Conservation (phyloP, 1,140 invertebrate species). For the Ctenoplectra terminalis region DNA sequence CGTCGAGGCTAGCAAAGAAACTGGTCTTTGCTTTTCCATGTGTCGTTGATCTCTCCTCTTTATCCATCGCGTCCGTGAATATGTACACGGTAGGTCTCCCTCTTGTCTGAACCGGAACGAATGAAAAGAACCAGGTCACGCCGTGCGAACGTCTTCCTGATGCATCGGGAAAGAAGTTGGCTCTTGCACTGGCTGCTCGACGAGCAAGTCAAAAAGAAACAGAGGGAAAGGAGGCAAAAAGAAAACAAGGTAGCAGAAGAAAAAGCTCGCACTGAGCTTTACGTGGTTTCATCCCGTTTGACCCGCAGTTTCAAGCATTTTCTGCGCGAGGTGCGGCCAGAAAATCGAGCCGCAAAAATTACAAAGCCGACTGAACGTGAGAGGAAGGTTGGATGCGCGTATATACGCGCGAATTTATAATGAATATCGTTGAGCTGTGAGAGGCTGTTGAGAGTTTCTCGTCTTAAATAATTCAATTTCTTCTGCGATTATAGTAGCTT, state of each 20-base stretch:
- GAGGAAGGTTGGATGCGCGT: not conserved
- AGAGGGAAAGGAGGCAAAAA: not conserved
- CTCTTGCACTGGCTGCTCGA: constrained; percentile 13
- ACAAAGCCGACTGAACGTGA: not conserved
- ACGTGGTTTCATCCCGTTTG: constrained; percentile 28
- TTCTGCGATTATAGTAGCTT: too few species aligned
- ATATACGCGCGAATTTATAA: not conserved
- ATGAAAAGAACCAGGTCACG: constrained; percentile 64
- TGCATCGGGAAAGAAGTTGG: constrained; percentile 43
- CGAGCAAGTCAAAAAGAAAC: not conserved
- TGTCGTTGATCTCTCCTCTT: constrained; percentile 38
- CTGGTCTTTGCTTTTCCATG: constrained; percentile 36
- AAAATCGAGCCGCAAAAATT: constrained; percentile 16
- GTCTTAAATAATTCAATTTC: not conserved
- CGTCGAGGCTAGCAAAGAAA: not conserved
- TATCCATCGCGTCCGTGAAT: constrained; percentile 40
- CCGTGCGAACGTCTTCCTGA: constrained; percentile 49
- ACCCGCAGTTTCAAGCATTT: constrained; percentile 27
- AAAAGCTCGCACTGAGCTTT: not conserved
- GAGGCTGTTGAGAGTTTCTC: not conserved
- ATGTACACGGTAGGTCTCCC: constrained; percentile 22
- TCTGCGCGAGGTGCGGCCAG: constrained; percentile 2
- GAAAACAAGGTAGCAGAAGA: not conserved
- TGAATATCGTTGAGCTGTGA: not conserved
- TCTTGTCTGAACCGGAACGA: constrained; percentile 49